phyloP scores from a whole-genome alignment of 2,888 invertebrate species.

The Nomada fabriciana region DNA sequence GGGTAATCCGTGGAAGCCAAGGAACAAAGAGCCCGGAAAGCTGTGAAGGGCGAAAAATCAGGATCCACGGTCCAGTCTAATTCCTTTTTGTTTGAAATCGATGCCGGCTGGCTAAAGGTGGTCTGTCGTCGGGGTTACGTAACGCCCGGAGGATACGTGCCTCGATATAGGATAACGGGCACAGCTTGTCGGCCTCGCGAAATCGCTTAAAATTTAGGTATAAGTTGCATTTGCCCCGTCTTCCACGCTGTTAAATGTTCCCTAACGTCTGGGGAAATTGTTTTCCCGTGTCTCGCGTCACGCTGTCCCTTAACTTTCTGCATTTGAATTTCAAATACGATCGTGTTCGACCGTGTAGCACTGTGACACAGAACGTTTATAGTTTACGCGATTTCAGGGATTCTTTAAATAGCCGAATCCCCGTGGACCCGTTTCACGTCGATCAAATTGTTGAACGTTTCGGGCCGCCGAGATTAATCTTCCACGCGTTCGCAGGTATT shows the following conservation, averaged over 20 bases:
- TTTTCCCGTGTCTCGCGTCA: constrained; percentile 17
- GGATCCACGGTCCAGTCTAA: constrained; percentile 11
- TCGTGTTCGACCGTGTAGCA: constrained; percentile 16
- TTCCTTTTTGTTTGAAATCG: constrained; percentile 13
- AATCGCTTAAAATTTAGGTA: constrained; percentile 15
- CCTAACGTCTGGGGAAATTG: constrained; percentile 36
- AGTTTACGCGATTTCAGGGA: neutral
- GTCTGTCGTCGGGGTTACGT: constrained; percentile 5
- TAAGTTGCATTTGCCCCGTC: neutral
- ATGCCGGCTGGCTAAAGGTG: neutral
- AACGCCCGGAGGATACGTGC: constrained; percentile 7
- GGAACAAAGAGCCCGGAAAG: neutral
- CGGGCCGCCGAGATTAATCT: no score
- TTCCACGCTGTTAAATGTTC: constrained; percentile 22
- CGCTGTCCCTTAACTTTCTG: constrained; percentile 37
- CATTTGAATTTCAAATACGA: constrained; percentile 42
- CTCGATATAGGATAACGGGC: neutral
- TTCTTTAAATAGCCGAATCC: constrained; percentile 1
- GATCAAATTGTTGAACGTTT: no score
- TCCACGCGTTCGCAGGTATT: no score
- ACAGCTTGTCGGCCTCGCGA: neutral
- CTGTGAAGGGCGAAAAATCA: constrained; percentile 7
- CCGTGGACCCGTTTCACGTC: no score
- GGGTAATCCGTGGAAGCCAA: neutral
- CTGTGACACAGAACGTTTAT: constrained; percentile 1